These are phyloP conservation scores for Hippocampus zosterae DNA, from an alignment of 2,113 vertebrate species.

Conservation along the genomic window DNA sequence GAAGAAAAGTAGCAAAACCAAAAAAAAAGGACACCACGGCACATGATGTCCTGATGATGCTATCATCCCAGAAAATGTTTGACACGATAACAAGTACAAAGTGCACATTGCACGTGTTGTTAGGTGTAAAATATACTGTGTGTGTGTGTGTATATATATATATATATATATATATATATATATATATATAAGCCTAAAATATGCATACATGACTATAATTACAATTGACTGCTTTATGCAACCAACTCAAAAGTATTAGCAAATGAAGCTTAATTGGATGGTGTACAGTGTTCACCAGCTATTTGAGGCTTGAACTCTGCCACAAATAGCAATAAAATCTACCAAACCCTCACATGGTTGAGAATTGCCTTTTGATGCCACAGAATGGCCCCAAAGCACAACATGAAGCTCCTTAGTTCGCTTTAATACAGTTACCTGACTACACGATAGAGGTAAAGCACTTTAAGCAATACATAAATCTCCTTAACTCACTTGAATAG, in stretches of 20 bases:
- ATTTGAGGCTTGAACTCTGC: not conserved
- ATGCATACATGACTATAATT: not conserved
- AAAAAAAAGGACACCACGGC: slow-evolving; percentile 9
- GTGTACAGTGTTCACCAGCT: not conserved
- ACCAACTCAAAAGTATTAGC: not conserved
- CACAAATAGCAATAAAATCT: not conserved
- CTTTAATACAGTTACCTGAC: not conserved
- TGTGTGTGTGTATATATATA: too few species aligned
- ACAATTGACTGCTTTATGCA: not conserved
- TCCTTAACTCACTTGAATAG: not conserved
- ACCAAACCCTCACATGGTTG: not conserved
- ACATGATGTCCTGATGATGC: slow-evolving; percentile 21
- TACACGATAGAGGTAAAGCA: too few species aligned
- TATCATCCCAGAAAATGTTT: slow-evolving; percentile 6
- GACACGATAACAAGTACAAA: slow-evolving; percentile 19
- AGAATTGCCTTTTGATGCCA: not conserved
- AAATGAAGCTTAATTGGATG: not conserved
- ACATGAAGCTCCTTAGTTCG: not conserved
- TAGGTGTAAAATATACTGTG: not conserved
- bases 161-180: not conserved
- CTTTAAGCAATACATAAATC: not conserved
- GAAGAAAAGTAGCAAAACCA: slow-evolving; percentile 9
- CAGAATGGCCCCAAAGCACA: not conserved
- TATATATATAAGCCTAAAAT: not conserved
- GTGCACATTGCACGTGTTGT: not conserved